These are phyloP conservation scores for Drosophila ambigua DNA, from an alignment of 1,140 invertebrate genomes.

Conservation along the genomic window DNA sequence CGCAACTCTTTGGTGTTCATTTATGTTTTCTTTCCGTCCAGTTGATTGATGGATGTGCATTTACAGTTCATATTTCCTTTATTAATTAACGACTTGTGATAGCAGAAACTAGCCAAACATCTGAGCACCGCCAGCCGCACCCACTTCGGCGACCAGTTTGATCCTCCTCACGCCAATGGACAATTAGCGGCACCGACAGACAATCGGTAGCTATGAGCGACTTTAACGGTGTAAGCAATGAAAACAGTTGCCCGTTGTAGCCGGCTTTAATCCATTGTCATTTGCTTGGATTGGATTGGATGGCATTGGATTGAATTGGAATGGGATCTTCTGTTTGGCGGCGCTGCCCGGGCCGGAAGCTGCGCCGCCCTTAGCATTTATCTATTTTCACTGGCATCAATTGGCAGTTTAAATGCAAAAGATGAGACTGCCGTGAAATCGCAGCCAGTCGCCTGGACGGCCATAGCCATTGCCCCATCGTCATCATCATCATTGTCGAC, in stretches of 20 bases:
- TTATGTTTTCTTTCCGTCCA: constrained; percentile 41
- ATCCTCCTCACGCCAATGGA: constrained; percentile 52
- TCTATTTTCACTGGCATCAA: constrained; percentile 78
- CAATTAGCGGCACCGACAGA: constrained; percentile 46
- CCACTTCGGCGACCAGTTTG: neutral
- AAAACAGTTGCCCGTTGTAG: constrained; percentile 33
- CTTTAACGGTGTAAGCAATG: constrained; percentile 2
- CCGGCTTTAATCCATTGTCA: constrained; percentile 66
- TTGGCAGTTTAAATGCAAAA: constrained; percentile 84
- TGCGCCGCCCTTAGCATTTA: constrained; percentile 46
- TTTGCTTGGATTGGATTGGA: constrained; percentile 55
- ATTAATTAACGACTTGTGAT: constrained; percentile 42
- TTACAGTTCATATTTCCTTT: constrained; percentile 40
- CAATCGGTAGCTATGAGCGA: neutral
- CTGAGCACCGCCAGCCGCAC: neutral
- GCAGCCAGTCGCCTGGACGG: constrained; percentile 47
- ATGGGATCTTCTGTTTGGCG: constrained; percentile 1
- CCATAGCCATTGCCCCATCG: constrained; percentile 44
- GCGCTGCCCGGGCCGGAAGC: constrained; percentile 18
- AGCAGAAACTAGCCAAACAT: constrained; percentile 14
- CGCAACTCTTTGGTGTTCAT: constrained; percentile 23
- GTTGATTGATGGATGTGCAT: constrained; percentile 35
- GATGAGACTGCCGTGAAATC: constrained; percentile 73
- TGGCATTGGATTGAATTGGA: constrained; percentile 1
- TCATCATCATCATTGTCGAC: constrained; percentile 40